Conservation (phyloP, 2,888 invertebrate genomes). For the Nipponacmea schrenckii region DNA sequence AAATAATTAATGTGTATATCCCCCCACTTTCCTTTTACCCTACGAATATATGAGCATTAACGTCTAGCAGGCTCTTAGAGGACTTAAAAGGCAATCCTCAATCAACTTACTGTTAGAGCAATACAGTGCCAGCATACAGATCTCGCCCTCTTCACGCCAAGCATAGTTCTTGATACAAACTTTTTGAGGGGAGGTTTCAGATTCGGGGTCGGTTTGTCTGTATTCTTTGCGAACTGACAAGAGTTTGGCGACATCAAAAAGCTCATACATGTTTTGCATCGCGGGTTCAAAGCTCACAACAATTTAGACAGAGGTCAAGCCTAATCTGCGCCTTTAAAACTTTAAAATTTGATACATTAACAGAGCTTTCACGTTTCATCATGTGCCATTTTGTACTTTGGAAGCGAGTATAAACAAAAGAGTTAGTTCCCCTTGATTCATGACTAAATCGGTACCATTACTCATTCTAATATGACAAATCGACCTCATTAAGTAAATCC, state of each 20-base stretch:
- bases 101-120: conserved; percentile 54
- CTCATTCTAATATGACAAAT: no score
- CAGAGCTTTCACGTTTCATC: background rate
- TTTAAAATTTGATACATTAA: background rate
- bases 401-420: background rate
- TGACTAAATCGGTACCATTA: no score
- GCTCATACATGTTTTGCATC: conserved; percentile 42
- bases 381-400: conserved; percentile 3
- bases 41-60: no score
- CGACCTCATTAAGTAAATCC: no score
- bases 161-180: conserved; percentile 41
- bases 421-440: background rate
- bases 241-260: conserved; percentile 55
- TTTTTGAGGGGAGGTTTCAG: conserved; percentile 32
- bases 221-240: conserved; percentile 44
- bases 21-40: no score
- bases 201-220: conserved; percentile 17
- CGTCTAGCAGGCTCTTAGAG: no score
- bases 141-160: conserved; percentile 58
- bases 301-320: background rate
- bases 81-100: no score
- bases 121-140: conserved; percentile 51
- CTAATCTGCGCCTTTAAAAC: background rate
- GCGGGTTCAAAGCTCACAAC: background rate
- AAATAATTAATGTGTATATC: no score